Percentiles rank a stretch among this genome's conserved stretches.
Evolutionary conservation across 1,140 invertebrate genomes (phyloP).

Genomic region (Drosophila takahashii): DNA sequence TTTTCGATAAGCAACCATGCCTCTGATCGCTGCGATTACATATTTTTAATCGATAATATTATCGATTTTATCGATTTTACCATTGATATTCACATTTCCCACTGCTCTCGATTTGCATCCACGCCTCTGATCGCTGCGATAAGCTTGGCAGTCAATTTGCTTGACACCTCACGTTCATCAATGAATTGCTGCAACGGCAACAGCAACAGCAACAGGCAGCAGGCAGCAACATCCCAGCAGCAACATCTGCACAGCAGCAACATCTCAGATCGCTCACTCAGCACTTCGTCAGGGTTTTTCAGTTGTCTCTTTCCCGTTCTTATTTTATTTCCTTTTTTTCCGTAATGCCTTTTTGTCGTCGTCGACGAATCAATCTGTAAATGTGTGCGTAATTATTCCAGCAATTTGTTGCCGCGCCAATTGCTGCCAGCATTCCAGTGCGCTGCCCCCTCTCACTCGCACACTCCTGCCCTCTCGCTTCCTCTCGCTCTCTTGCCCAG

Average conservation of each 20-base stretch:
- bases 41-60: no score
- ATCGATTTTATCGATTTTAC: neutral
- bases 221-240: constrained; percentile 11
- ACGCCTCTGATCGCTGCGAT: constrained; percentile 44
- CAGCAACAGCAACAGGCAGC: constrained; percentile 17
- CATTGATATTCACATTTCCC: neutral
- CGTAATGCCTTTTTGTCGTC: constrained; percentile 35
- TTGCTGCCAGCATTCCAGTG: constrained; percentile 74
- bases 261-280: constrained; percentile 53
- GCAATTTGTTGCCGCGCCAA: constrained; percentile 83
- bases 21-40: constrained; percentile 32
- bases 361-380: constrained; percentile 76
- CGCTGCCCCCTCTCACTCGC: neutral
- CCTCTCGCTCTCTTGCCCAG: neutral
- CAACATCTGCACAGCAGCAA: constrained; percentile 8
- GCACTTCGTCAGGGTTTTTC: constrained; percentile 24
- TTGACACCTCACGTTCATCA: constrained; percentile 82
- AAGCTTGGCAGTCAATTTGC: constrained; percentile 69
- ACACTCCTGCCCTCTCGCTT: neutral
- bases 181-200: constrained; percentile 47
- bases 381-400: constrained; percentile 83
- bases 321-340: neutral
- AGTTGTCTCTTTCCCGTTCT: neutral
- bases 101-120: neutral
- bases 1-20: constrained; percentile 6